Evolutionary conservation across 1,140 invertebrate species (phyloP).

Genomic region (Pseudachorutes palmiensis): DNA sequence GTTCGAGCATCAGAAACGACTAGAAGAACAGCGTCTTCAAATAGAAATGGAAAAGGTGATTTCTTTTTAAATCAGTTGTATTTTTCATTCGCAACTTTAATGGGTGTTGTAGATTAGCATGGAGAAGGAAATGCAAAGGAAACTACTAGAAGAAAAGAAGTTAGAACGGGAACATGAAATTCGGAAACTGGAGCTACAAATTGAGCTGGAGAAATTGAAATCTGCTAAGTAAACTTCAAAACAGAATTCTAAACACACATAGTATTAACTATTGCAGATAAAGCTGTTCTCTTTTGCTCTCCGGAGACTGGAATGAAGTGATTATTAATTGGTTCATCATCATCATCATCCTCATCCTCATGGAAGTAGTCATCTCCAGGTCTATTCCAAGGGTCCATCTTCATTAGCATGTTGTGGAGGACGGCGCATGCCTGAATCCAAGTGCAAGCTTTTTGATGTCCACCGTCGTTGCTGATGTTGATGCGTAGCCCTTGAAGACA

Average conservation of each 20-base stretch:
- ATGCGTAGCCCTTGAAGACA: constrained; percentile 6
- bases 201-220: background rate
- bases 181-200: background rate
- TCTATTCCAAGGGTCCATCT: constrained; percentile 7
- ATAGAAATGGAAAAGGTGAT: background rate
- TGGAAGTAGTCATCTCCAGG: background rate
- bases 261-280: background rate
- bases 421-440: constrained; percentile 18
- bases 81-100: background rate
- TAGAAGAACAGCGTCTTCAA: background rate
- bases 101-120: background rate
- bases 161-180: background rate
- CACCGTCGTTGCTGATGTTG: background rate
- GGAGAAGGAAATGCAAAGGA: background rate
- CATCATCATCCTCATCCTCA: constrained; percentile 12
- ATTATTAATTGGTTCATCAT: background rate
- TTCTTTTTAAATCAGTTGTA: background rate
- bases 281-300: background rate
- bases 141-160: background rate
- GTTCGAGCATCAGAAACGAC: background rate
- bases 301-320: background rate
- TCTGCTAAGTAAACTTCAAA: background rate
- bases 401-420: constrained; percentile 13
- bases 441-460: constrained; percentile 5
- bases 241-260: background rate